Evolutionary conservation across 2,113 vertebrate genomes (phyloP).

Genomic region (Ibidorhyncha struthersii): DNA sequence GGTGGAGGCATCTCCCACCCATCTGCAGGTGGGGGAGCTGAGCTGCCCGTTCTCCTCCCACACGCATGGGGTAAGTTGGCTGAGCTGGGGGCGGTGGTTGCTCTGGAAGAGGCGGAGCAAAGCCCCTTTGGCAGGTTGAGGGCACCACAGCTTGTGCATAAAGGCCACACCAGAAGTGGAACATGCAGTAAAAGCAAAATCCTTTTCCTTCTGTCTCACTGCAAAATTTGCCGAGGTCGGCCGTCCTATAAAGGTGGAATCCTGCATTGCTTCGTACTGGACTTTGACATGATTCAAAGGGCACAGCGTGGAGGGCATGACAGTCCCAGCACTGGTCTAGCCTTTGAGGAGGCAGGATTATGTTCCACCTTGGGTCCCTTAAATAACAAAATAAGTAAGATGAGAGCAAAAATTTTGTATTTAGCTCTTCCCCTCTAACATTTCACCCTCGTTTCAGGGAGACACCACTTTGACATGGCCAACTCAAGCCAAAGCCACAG

Average conservation of each 20-base stretch:
- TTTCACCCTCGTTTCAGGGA: neutral
- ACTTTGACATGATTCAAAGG: neutral
- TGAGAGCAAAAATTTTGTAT: neutral
- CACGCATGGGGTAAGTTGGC: neutral
- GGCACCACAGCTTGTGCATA: neutral
- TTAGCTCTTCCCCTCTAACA: neutral
- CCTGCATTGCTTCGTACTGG: neutral
- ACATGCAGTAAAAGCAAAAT: neutral
- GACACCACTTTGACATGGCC: neutral
- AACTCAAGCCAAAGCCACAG: neutral
- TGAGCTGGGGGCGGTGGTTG: no score
- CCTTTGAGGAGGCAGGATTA: neutral
- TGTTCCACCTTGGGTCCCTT: neutral
- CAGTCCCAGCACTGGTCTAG: neutral
- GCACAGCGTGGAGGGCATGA: fast-evolving
- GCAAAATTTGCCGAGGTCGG: neutral
- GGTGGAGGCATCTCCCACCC: neutral
- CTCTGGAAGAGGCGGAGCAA: neutral
- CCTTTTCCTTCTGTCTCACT: neutral
- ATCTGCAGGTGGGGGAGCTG: fast-evolving
- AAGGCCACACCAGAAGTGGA: fast-evolving
- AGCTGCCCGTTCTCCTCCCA: fast-evolving
- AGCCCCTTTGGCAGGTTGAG: neutral
- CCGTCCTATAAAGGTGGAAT: neutral
- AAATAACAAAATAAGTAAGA: neutral